Conservation (phyloP, 2,797 vertebrate species). For the Sarcophilus harrisii region DNA sequence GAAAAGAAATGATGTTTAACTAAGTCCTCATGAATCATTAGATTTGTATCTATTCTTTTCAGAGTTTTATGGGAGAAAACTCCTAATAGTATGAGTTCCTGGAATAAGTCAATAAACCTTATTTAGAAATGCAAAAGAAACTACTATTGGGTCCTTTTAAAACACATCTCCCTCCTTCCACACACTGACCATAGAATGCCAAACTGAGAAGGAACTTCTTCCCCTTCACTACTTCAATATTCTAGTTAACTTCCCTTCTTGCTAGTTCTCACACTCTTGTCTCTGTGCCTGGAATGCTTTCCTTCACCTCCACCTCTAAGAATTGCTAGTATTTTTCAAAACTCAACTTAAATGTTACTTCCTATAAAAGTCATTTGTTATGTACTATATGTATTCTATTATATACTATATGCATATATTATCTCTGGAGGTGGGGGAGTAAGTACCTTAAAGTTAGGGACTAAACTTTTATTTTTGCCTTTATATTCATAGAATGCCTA, state of each 20-base stretch:
- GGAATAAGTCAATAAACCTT: slow-evolving; percentile 42
- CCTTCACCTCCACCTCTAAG: neutral
- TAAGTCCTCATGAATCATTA: neutral
- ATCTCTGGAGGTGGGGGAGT: neutral
- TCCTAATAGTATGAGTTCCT: neutral
- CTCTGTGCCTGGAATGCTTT: neutral
- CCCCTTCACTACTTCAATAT: neutral
- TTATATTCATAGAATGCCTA: neutral
- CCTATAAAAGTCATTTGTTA: neutral
- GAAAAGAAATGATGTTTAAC: neutral
- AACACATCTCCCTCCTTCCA: neutral
- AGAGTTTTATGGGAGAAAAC: slow-evolving; percentile 29
- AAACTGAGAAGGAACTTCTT: neutral
- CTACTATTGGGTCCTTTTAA: neutral
- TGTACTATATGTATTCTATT: neutral
- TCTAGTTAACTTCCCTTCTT: neutral
- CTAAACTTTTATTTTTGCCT: neutral
- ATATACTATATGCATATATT: neutral
- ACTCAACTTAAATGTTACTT: neutral
- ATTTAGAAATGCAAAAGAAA: slow-evolving; percentile 25
- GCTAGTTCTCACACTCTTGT: neutral
- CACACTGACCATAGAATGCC: too few relatives aligned
- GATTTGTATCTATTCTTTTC: slow-evolving; percentile 3
- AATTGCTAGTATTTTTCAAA: neutral
- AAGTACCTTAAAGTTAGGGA: neutral